Evolutionary conservation across 2,113 vertebrate genomes (phyloP), one percentile per base, ranked within the genome.

Genomic region (Onychostoma macrolepis): DNA sequence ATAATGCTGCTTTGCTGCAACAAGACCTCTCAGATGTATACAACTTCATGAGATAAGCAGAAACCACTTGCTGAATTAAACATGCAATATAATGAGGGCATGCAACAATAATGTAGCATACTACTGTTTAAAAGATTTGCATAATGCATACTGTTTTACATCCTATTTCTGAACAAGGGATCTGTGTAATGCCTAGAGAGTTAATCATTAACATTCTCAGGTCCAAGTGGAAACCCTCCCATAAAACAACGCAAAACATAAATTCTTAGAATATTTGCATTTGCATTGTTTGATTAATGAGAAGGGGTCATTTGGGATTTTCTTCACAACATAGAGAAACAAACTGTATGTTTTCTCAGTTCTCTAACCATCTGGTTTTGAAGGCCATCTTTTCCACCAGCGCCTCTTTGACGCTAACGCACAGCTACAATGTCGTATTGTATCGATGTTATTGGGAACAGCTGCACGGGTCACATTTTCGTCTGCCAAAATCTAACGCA

Each of bases 361-460:
- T 88, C 80, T 86, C 50, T 38, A 67, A 61, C 87, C 86, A 89
- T 89, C 88, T 89, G 88, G 77, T 77, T 48, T 81, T 53, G 43
- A 80, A 87, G 77, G 43, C 81, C 78, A 83, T 81, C 85, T 72
- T n/a, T 87, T 77, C 38, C 61, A 87, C 69, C 84, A 80, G 36
- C 30, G 84, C 43, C 58, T 67, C 19, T 26, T 65, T 69, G 72
- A 69, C 65, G 45, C 43, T 67, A 67, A 61, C 56, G 38, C 58
- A 76, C 76, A 58, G 72, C 63, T 63, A 88, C 63, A 86, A 74
- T 43, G 77, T 79, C 19, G 80, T 81, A 81, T 81, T 76, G 85
- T 85, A 74, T 84, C 78, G 17, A 15, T 45, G 61, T 86, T 81
- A 89, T 67, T 82, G 72, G 65, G 53, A 85, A 45, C 88, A 89